Percentiles rank a stretch among this genome's conserved stretches.
These are phyloP conservation scores for Coptodon rendalli DNA, from an alignment of 2,113 vertebrate genomes.

Conservation along the genomic window DNA sequence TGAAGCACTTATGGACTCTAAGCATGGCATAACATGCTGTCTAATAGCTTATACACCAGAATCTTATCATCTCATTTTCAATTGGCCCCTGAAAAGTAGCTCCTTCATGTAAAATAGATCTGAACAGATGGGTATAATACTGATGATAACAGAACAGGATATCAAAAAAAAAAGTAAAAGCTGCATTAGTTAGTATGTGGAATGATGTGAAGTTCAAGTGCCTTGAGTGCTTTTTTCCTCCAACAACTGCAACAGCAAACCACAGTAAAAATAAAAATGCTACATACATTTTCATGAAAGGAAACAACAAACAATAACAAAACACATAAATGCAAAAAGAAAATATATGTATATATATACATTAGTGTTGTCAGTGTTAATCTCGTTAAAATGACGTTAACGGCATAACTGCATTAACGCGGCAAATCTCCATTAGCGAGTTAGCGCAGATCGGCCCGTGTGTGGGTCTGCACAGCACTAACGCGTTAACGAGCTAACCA, in stretches of 20 bases:
- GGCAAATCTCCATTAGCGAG: too few relatives aligned
- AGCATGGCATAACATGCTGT: conserved; percentile 4
- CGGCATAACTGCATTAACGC: too few relatives aligned
- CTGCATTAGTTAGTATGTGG: conserved; percentile 7
- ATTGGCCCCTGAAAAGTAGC: conserved; percentile 52
- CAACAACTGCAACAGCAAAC: conserved; percentile 9
- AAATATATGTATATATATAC: neutral
- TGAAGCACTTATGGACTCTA: conserved; percentile 27
- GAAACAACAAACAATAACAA: conserved; percentile 21
- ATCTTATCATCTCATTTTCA: conserved; percentile 16
- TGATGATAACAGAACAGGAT: conserved; percentile 34
- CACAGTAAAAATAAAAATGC: neutral
- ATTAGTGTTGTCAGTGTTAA: neutral
- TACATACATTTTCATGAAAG: conserved; percentile 9
- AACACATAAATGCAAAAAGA: conserved; percentile 17
- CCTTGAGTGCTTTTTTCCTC: conserved; percentile 29
- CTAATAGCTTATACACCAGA: conserved; percentile 54
- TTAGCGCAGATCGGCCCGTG: too few relatives aligned
- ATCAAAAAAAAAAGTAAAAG: neutral
- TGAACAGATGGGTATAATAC: conserved; percentile 52
- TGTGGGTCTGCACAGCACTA: too few relatives aligned
- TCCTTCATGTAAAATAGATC: conserved; percentile 41
- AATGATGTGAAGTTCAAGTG: conserved; percentile 42
- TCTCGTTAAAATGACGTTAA: too few relatives aligned
- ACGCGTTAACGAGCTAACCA: too few relatives aligned